Evolutionary conservation across 2,113 vertebrate genomes (phyloP).

Genomic region (Gobius niger): DNA sequence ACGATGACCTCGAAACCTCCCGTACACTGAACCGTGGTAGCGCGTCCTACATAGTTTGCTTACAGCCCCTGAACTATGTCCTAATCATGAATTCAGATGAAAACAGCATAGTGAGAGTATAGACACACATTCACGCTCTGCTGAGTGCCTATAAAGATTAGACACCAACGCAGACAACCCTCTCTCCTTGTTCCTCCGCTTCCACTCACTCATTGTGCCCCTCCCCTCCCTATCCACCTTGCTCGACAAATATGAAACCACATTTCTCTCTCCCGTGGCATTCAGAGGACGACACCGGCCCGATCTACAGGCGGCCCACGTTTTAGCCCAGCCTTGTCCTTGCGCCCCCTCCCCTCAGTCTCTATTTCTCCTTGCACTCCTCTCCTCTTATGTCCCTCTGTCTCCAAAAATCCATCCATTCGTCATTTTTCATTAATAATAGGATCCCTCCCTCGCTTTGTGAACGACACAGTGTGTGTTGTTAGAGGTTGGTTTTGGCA

Average conservation of each 20-base stretch:
- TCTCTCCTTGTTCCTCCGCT: constrained; percentile 38
- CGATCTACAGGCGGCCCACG: constrained; percentile 79
- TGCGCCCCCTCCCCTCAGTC: constrained; percentile 23
- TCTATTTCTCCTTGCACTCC: constrained; percentile 41
- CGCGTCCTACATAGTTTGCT: constrained; percentile 17
- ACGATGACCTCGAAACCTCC: constrained; percentile 66
- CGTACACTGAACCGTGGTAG: constrained; percentile 51
- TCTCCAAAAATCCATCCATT: constrained; percentile 63
- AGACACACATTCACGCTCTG: constrained; percentile 42
- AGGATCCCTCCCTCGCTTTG: constrained; percentile 30
- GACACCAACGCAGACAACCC: constrained; percentile 40
- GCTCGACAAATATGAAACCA: constrained; percentile 52
- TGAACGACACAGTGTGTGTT: constrained; percentile 62
- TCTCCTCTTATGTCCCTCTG: constrained; percentile 41
- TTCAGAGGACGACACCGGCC: constrained; percentile 61
- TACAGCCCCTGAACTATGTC: constrained; percentile 24
- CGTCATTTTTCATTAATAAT: constrained; percentile 76
- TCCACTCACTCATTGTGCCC: constrained; percentile 20
- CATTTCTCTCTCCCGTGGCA: constrained; percentile 39
- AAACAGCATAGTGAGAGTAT: constrained; percentile 27
- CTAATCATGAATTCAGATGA: constrained; percentile 1
- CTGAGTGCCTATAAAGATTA: constrained; percentile 58
- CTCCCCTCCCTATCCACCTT: constrained; percentile 19
- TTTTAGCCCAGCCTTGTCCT: constrained; percentile 67
- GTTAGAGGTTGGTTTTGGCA: constrained; percentile 49